Base-by-base conservation (phyloP, 2,888 invertebrate species). In the Clivina fossor region DNA sequence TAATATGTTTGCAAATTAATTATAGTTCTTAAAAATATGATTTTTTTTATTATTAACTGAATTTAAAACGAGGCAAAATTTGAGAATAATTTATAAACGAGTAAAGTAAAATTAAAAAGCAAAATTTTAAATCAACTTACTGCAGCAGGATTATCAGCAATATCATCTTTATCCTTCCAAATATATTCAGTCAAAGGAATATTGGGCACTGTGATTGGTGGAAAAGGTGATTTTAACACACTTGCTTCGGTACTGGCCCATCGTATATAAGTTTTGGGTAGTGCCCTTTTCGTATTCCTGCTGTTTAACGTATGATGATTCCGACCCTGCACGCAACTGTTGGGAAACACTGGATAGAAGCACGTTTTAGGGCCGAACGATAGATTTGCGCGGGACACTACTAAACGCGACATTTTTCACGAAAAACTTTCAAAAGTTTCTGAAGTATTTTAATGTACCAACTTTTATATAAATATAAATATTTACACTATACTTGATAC, bases 61-160 rank as follows among this genome's bases (percentile, higher is more conserved):
- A n/a, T n/a, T n/a, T n/a, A n/a, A n/a, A n/a, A n/a, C n/a, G n/a
- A n/a, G n/a, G n/a, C n/a, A n/a, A n/a, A n/a, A n/a, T n/a, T 26
- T 26, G 9, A 26, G 9, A 26, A 5, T 7, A 26, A 26, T 7
- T 26, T 26, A 26, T 26, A 5, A 26, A 26, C 26, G 9, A 26
- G 5, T 26, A 26, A 26, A 26, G 30, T 30, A 30, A 30, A 30
- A 11, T n/a, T n/a, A n/a, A n/a, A n/a, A n/a, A n/a, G n/a, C n/a
- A n/a, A n/a, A n/a, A n/a, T n/a, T n/a, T n/a, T n/a, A n/a, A n/a
- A n/a, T n/a, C 4, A 47, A 80, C 83, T 82, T 74, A 86, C 86
- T 74, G 84, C 75, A 56, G 81, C 81, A 19, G 84, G 80, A 60
- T 78, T 74, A 62, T 83, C 79, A 7, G 78, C 71, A 78, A 80